Base-by-base conservation (phyloP, 2,797 vertebrate species). In the Pterois miles region DNA sequence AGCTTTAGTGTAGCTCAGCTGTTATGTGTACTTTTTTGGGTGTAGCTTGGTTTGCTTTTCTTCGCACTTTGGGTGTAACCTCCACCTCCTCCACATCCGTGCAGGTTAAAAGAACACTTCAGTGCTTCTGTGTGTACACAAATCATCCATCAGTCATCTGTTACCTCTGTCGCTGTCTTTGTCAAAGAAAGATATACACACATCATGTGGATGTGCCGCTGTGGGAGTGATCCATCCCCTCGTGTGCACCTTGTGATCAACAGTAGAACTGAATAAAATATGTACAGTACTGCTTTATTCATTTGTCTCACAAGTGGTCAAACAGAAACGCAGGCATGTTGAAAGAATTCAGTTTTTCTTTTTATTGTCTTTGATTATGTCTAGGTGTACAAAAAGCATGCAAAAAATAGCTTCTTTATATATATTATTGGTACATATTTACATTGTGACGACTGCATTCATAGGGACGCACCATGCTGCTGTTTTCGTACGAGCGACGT, bases 331-430 rank as follows among this genome's bases (percentile, higher is more conserved):
- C 38, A 74, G 6, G 69, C 22, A 81, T n/a, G 70, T 58, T 8
- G 36, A 34, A 65, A 62, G 25, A 18, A 65, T 78, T 86, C 52
- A 76, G 48, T 72, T 79, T 85, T 85, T 77, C 6, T 46, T 88
- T 88, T 95, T 96, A 94, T 96, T 96, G 84, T 94, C 31, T 90
- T 88, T 89, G 86, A 87, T 93, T 91, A 83, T 89, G 91, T 94
- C 88, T 91, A 93, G 82, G 92, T 95, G 94, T 95, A 95, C 96
- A 94, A 97, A 97, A 97, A 94, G 95, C 96, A 97, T 97, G 97
- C 96, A 95, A 96, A 97, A 98, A 97, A 97, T 97, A 96, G 93
- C 94, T 85, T 96, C 94, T 97, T 95, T 96, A 87, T 95, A 95
- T 95, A 95, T 95, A 90, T 95, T 46, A 95, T 95, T 90, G 84